Conservation (phyloP, 1,140 invertebrate genomes). For the Saccostrea glomerata region DNA sequence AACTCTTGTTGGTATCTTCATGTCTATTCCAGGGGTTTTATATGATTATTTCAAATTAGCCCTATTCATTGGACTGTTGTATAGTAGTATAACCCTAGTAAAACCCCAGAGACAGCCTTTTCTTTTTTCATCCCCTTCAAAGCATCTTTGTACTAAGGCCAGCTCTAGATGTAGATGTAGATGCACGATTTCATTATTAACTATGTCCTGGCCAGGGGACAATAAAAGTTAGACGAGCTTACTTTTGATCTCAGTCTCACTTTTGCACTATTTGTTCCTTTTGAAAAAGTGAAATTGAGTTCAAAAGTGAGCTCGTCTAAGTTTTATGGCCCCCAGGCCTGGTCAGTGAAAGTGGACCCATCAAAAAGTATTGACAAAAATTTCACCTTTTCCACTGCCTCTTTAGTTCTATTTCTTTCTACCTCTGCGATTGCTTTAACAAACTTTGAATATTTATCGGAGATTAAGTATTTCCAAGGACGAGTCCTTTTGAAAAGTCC, state of each 20-base stretch:
- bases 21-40: not conserved
- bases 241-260: no score
- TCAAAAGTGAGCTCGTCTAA: no score
- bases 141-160: conserved; percentile 16
- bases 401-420: not conserved
- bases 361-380: not conserved
- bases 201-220: not conserved
- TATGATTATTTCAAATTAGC: not conserved
- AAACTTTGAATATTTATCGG: not conserved
- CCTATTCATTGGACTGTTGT: conserved; percentile 32
- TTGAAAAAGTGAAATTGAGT: no score
- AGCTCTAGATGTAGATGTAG: conserved; percentile 10
- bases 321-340: no score
- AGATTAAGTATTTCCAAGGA: not conserved
- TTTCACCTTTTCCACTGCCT: not conserved
- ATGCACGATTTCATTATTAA: not conserved
- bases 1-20: conserved; percentile 35
- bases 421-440: not conserved
- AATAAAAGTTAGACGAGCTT: no score
- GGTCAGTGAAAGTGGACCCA: not conserved
- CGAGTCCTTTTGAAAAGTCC: not conserved
- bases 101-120: not conserved
- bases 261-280: no score
- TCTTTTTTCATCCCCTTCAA: not conserved
- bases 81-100: conserved; percentile 39